These are phyloP conservation scores for Cebus imitator DNA, from an alignment of 2,113 vertebrate species.

Conservation along the genomic window DNA sequence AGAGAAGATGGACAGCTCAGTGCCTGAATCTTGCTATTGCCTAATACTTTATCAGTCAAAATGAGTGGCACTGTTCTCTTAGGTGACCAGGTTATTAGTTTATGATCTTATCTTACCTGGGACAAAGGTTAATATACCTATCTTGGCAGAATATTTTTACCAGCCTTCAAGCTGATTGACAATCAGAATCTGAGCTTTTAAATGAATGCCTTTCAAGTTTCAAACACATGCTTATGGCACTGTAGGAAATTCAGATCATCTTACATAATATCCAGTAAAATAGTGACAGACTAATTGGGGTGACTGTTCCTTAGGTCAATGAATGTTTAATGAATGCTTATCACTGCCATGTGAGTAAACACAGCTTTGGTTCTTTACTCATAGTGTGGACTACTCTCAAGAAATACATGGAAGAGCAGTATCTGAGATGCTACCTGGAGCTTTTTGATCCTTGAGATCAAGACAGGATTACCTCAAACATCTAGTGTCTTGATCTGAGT, in stretches of 20 bases:
- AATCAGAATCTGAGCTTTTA: conserved; percentile 16
- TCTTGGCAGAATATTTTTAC: not conserved
- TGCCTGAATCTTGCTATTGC: not conserved
- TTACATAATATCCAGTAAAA: not conserved
- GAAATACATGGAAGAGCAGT: not conserved
- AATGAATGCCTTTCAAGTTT: conserved; percentile 18
- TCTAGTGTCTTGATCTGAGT: not conserved
- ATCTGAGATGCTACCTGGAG: not conserved
- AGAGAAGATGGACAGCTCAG: not conserved
- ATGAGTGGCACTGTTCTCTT: not conserved
- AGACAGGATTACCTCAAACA: not conserved
- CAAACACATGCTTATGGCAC: not conserved
- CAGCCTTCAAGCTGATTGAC: not conserved
- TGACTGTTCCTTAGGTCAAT: not conserved
- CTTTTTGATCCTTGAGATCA: not conserved
- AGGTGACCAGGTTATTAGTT: conserved; percentile 8
- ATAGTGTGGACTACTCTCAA: not conserved
- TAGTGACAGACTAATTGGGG: not conserved
- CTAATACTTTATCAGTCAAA: not conserved
- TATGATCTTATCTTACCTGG: not conserved
- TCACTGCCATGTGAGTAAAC: not conserved
- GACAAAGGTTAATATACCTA: conserved; percentile 28
- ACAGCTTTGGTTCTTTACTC: not conserved
- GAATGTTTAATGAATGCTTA: not conserved
- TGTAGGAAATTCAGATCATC: conserved; percentile 10